Evolutionary conservation across 2,888 invertebrate species (phyloP).

Genomic region (Leptinotarsa haldemani): DNA sequence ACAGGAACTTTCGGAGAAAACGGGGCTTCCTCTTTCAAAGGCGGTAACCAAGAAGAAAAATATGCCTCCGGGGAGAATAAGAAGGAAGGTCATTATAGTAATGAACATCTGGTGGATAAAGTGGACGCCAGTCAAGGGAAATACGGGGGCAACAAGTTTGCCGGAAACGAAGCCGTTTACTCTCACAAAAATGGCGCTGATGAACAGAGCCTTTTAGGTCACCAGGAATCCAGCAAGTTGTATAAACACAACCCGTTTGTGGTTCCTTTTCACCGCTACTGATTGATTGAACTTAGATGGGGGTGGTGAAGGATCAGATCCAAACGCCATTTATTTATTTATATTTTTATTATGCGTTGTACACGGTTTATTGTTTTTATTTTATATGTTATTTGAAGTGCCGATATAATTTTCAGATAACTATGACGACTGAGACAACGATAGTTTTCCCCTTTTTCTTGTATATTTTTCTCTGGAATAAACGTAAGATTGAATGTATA

Average conservation of each 20-base stretch:
- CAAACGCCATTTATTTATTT: slow-evolving; percentile 7
- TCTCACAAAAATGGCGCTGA: slow-evolving; percentile 73
- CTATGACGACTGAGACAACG: not conserved
- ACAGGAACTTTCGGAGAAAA: slow-evolving; percentile 71
- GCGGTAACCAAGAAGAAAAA: slow-evolving; percentile 71
- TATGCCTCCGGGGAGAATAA: slow-evolving; percentile 71
- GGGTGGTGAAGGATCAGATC: not conserved
- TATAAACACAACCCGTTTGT: slow-evolving; percentile 71
- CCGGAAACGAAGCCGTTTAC: slow-evolving; percentile 70
- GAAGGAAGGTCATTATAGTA: slow-evolving; percentile 72
- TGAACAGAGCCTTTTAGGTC: slow-evolving; percentile 72
- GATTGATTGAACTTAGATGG: not conserved
- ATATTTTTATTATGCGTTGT: not conserved
- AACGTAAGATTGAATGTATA: not conserved
- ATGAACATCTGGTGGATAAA: slow-evolving; percentile 70
- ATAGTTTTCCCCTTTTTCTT: not conserved
- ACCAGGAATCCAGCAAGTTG: slow-evolving; percentile 70
- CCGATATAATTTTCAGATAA: not conserved
- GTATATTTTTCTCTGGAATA: not conserved
- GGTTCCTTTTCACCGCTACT: slow-evolving; percentile 65
- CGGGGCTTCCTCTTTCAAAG: slow-evolving; percentile 70
- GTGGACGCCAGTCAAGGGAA: slow-evolving; percentile 73
- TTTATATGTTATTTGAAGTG: no score
- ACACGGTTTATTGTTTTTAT: no score
- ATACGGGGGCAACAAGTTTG: slow-evolving; percentile 72